Conservation (phyloP, 2,113 vertebrate genomes). For the Machaerirhynchus nigripectus region DNA sequence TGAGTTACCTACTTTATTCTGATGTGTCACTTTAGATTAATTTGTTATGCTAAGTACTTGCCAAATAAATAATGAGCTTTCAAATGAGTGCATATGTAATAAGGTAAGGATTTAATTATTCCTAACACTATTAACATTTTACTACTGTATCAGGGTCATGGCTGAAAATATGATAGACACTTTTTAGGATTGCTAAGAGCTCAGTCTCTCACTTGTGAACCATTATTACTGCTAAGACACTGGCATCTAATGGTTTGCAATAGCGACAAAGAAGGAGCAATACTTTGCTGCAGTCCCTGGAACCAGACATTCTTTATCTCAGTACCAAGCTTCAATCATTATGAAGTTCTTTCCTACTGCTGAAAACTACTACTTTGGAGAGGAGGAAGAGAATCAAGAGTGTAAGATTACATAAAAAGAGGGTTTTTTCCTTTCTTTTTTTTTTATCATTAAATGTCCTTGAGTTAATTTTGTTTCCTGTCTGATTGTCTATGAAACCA, state of each 20-base stretch:
- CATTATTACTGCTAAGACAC: not conserved
- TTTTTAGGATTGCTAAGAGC: not conserved
- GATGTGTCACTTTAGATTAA: constrained; percentile 21
- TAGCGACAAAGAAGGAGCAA: not conserved
- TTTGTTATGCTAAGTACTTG: constrained; percentile 45
- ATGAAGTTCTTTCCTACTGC: not conserved
- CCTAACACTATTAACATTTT: constrained; percentile 43
- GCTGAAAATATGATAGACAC: not conserved
- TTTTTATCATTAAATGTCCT: not conserved
- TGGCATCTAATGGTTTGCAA: not conserved
- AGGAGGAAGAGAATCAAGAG: not conserved
- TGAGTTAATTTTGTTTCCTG: not conserved
- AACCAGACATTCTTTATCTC: not conserved
- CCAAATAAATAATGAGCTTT: constrained; percentile 57
- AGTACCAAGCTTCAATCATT: not conserved
- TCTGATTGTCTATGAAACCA: not conserved
- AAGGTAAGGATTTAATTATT: constrained; percentile 43
- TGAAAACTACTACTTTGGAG: not conserved
- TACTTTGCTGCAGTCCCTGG: not conserved
- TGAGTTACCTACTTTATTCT: constrained; percentile 14
- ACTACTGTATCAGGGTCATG: not conserved
- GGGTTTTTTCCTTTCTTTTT: rapidly evolving
- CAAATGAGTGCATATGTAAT: constrained; percentile 6
- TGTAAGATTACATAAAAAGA: not conserved
- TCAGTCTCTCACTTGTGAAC: not conserved